Percentiles rank a stretch among this genome's conserved stretches.
Evolutionary conservation across 1,140 invertebrate genomes (phyloP).

Genomic region (Steinernema khuongi): DNA sequence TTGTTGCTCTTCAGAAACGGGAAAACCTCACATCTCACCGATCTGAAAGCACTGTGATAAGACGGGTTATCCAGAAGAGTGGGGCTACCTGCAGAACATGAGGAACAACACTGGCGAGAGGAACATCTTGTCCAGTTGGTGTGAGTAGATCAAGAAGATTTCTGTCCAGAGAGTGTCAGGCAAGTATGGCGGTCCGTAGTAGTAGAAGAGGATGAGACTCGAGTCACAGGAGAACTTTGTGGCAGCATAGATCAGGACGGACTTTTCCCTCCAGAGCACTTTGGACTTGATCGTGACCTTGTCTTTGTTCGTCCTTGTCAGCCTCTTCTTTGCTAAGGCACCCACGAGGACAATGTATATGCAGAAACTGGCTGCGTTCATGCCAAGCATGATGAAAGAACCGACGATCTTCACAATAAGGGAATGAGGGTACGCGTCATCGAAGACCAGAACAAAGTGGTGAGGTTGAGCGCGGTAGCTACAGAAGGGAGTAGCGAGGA

Average conservation of each 20-base stretch:
- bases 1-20: too few relatives aligned
- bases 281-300: not conserved
- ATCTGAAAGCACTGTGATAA: too few relatives aligned
- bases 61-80: too few relatives aligned
- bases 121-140: not conserved
- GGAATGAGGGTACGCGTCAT: not conserved
- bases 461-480: not conserved
- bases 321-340: too few relatives aligned
- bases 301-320: too few relatives aligned
- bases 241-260: not conserved
- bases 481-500: not conserved
- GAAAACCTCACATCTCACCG: too few relatives aligned
- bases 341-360: not conserved
- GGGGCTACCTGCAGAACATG: too few relatives aligned
- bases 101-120: too few relatives aligned
- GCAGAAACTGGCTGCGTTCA: not conserved
- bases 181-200: not conserved
- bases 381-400: not conserved
- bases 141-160: not conserved
- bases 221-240: not conserved
- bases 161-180: not conserved
- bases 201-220: not conserved
- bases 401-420: not conserved
- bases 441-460: not conserved
- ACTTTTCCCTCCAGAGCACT: not conserved